These are phyloP conservation scores for Dorcus parallelipipedus DNA, from an alignment of 2,888 invertebrate species.

Conservation along the genomic window DNA sequence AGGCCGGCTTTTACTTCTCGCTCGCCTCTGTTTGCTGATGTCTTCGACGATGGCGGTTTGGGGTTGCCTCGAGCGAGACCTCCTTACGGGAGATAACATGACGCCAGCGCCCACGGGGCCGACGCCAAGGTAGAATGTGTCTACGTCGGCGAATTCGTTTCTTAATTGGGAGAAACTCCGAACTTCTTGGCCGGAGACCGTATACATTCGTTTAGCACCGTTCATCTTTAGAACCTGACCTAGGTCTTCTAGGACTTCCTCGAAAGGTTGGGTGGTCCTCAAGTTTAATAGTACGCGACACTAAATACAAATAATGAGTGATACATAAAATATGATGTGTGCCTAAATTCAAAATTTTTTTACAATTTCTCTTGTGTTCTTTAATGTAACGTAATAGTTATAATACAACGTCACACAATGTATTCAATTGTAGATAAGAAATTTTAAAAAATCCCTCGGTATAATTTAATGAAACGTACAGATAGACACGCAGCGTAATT, in stretches of 20 bases:
- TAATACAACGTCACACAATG: no score
- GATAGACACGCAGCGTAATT: no score
- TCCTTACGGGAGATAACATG: constrained; percentile 62
- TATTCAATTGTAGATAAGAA: no score
- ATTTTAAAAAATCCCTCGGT: no score
- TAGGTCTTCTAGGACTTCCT: constrained; percentile 89
- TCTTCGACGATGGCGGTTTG: constrained; percentile 55
- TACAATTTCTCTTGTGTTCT: no score
- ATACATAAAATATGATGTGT: no score
- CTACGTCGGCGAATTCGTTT: constrained; percentile 88
- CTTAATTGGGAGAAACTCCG: constrained; percentile 90
- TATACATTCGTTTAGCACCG: constrained; percentile 87
- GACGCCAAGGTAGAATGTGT: constrained; percentile 81
- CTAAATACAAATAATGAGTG: constrained; percentile 49
- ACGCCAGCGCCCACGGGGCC: constrained; percentile 51
- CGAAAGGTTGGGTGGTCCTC: constrained; percentile 89
- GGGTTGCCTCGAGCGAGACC: constrained; percentile 63
- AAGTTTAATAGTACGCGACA: constrained; percentile 89
- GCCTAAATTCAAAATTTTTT: no score
- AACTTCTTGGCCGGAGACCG: constrained; percentile 89
- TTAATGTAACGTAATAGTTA: no score
- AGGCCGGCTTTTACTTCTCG: constrained; percentile 81
- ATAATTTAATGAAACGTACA: no score
- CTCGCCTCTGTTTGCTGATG: constrained; percentile 57
- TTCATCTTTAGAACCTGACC: constrained; percentile 91